Percentiles rank a stretch among this genome's conserved stretches.
phyloP scores from a whole-genome alignment of 35 echinoderm and acorn worm genomes.

The Hemicentrotus pulcherrimus region DNA sequence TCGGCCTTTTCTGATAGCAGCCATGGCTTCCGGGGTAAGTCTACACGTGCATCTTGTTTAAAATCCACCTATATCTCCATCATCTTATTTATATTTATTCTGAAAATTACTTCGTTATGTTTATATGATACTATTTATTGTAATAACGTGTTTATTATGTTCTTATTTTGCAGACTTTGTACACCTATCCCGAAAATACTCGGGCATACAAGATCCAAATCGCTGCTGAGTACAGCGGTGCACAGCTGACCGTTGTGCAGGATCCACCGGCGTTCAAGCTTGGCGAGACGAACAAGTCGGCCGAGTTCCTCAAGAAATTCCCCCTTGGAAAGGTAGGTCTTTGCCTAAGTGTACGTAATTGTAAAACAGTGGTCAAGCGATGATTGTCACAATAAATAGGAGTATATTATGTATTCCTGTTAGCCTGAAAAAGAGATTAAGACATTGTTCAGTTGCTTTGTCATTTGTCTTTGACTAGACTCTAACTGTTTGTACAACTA shows the following conservation, averaged over 20 bases:
- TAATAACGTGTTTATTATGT: slow-evolving; percentile 29
- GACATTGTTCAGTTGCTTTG: too few species aligned
- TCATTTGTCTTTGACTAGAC: too few species aligned
- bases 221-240: slow-evolving; percentile 94
- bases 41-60: slow-evolving; percentile 55
- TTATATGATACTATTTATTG: neutral
- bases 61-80: slow-evolving; percentile 43
- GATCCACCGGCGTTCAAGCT: slow-evolving; percentile 94
- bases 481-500: too few species aligned
- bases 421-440: too few species aligned
- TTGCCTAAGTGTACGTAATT: too few species aligned
- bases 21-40: slow-evolving; percentile 87
- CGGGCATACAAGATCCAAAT: slow-evolving; percentile 93
- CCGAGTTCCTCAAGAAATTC: slow-evolving; percentile 90
- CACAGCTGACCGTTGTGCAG: slow-evolving; percentile 84
- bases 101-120: neutral
- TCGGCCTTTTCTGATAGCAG: slow-evolving; percentile 58
- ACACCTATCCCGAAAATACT: slow-evolving; percentile 98
- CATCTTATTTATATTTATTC: slow-evolving; percentile 47
- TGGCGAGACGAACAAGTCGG: slow-evolving; percentile 92
- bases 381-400: too few species aligned
- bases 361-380: too few species aligned
- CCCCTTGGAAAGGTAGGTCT: slow-evolving; percentile 87
- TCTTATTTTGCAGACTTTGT: slow-evolving; percentile 74
- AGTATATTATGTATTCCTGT: too few species aligned